These are phyloP conservation scores for Pseudolycoriella hygida DNA, from an alignment of 2,888 invertebrate species.

Conservation along the genomic window DNA sequence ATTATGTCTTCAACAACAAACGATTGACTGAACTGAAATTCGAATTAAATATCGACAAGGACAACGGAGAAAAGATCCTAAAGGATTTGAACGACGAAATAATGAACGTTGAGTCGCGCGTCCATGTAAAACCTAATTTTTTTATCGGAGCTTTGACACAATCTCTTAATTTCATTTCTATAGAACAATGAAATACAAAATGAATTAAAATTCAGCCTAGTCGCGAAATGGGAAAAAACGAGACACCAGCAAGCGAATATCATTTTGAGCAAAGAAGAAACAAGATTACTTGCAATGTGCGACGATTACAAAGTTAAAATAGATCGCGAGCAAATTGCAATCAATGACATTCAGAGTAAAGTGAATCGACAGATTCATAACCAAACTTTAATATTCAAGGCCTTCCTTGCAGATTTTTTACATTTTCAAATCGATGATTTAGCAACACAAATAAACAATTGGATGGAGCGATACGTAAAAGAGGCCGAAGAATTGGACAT, in stretches of 20 bases:
- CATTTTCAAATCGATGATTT: neutral
- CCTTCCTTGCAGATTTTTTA: neutral
- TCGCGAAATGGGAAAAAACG: neutral
- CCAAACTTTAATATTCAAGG: neutral
- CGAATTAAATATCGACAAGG: neutral
- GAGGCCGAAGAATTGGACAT: neutral
- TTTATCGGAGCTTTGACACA: no score
- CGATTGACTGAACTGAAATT: neutral
- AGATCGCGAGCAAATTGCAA: neutral
- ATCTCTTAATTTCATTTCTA: no score
- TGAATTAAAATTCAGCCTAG: neutral
- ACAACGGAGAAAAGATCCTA: no score
- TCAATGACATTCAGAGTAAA: neutral
- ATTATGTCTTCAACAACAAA: neutral
- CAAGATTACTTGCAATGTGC: neutral
- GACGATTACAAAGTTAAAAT: neutral
- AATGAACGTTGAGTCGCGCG: no score
- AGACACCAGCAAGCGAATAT: neutral
- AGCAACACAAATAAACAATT: neutral
- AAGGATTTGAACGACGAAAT: no score
- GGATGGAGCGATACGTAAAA: neutral
- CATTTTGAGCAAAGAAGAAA: neutral
- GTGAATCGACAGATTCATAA: neutral
- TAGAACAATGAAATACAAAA: neutral
- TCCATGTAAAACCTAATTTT: no score